Conservation (phyloP, 2,797 vertebrate genomes). For the Paguma larvata region DNA sequence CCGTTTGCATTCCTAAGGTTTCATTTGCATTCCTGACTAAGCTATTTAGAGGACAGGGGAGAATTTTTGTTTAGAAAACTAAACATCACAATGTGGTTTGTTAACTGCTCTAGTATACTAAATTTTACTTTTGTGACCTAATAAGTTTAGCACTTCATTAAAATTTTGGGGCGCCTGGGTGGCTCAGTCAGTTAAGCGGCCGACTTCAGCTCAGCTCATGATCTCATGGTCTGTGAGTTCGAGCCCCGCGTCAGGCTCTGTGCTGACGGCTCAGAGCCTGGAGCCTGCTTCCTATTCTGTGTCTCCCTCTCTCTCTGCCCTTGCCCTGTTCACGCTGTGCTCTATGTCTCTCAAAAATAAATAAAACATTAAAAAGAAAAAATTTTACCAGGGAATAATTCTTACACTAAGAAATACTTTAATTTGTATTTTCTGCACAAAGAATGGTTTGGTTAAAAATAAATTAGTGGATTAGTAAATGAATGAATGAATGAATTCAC, state of each 20-base stretch:
- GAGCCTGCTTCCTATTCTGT: no score
- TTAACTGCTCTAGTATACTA: not conserved
- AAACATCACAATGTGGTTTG: not conserved
- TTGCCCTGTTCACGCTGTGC: no score
- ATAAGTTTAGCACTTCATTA: not conserved
- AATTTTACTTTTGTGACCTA: not conserved
- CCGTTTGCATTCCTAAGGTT: not conserved
- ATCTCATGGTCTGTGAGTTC: no score
- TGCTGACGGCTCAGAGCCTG: no score
- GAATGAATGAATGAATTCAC: not conserved
- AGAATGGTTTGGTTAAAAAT: not conserved
- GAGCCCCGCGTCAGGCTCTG: no score
- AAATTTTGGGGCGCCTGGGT: no score
- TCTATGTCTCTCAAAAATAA: no score
- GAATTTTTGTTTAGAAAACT: not conserved
- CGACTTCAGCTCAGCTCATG: no score
- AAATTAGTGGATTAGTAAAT: not conserved
- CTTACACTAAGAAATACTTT: not conserved
- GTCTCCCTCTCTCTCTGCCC: no score
- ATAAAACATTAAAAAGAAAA: no score
- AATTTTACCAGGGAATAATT: not conserved
- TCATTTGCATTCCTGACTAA: not conserved
- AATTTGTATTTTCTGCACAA: not conserved
- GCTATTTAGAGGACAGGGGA: not conserved
- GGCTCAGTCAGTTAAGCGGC: no score